A percentile compares a stretch with the other conserved stretches of the same genome.
Evolutionary conservation across 2,888 invertebrate species (phyloP).

Genomic region (Volucella bombylans): DNA sequence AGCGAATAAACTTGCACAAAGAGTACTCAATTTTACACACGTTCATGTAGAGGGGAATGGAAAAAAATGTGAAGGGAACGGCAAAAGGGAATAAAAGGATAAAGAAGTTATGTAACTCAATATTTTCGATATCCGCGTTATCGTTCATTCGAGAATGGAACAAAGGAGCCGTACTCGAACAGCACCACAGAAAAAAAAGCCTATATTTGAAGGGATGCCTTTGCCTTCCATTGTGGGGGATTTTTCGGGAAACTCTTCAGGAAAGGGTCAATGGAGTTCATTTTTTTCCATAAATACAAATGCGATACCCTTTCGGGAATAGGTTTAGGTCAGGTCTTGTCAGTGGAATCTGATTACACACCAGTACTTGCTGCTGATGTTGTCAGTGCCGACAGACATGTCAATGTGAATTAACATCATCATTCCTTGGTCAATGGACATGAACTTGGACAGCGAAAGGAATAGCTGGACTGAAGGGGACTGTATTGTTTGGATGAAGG

Average conservation of each 20-base stretch:
- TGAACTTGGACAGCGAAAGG: too few relatives aligned
- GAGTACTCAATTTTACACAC: conserved; percentile 27
- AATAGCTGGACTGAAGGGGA: too few relatives aligned
- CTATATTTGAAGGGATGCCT: too few relatives aligned
- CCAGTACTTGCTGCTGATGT: conserved; percentile 32
- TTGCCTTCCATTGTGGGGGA: conserved; percentile 24
- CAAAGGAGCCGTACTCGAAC: conserved; percentile 60
- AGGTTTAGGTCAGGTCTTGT: conserved; percentile 23
- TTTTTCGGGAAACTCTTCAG: conserved; percentile 21
- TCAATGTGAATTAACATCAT: conserved; percentile 53
- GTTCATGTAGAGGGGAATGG: conserved; percentile 5
- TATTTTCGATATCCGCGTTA: conserved; percentile 72
- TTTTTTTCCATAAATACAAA: conserved; percentile 33
- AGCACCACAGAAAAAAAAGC: conserved; percentile 3
- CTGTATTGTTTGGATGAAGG: too few relatives aligned
- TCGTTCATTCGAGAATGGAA: conserved; percentile 69
- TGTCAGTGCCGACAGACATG: conserved; percentile 48
- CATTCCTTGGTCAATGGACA: conserved; percentile 25
- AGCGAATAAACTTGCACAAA: conserved; percentile 27
- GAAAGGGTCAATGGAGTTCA: conserved; percentile 56
- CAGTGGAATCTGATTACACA: conserved; percentile 41
- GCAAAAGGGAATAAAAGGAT: conserved; percentile 27
- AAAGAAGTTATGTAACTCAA: conserved; percentile 69
- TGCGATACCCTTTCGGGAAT: conserved; percentile 24
- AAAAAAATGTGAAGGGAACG: neutral